Conservation (phyloP, 2,797 vertebrate genomes). For the Florisuga fusca region DNA sequence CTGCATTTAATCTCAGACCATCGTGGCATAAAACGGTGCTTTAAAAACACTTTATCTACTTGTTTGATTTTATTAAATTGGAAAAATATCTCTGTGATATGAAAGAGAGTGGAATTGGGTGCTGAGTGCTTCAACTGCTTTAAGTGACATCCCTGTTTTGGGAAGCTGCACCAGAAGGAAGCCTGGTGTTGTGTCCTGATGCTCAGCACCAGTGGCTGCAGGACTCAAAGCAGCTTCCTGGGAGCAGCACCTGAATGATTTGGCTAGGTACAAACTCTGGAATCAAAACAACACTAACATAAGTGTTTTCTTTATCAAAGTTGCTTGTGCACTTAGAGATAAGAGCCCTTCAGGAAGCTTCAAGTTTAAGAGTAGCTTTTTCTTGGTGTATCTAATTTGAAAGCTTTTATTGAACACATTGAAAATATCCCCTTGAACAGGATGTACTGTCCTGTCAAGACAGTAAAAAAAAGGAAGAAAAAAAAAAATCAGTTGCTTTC, state of each 20-base stretch:
- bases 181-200: background rate
- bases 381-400: slow-evolving; percentile 37
- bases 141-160: background rate
- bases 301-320: slow-evolving; percentile 27
- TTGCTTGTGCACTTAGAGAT: slow-evolving; percentile 40
- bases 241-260: background rate
- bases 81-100: background rate
- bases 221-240: background rate
- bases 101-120: background rate
- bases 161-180: background rate
- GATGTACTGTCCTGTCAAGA: slow-evolving; percentile 29
- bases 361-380: slow-evolving; percentile 36
- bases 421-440: slow-evolving; percentile 53
- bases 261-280: background rate
- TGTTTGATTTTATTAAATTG: slow-evolving; percentile 2
- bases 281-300: background rate
- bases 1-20: slow-evolving; percentile 37
- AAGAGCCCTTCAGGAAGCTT: slow-evolving; percentile 55
- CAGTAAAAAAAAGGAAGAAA: background rate
- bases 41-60: slow-evolving; percentile 55
- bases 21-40: slow-evolving; percentile 49
- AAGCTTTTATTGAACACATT: slow-evolving; percentile 39
- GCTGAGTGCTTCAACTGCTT: background rate
- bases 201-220: rapidly evolving
- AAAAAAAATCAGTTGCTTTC: background rate